Base-by-base conservation (phyloP, 2,113 vertebrate genomes). In the Callipepla californica region DNA sequence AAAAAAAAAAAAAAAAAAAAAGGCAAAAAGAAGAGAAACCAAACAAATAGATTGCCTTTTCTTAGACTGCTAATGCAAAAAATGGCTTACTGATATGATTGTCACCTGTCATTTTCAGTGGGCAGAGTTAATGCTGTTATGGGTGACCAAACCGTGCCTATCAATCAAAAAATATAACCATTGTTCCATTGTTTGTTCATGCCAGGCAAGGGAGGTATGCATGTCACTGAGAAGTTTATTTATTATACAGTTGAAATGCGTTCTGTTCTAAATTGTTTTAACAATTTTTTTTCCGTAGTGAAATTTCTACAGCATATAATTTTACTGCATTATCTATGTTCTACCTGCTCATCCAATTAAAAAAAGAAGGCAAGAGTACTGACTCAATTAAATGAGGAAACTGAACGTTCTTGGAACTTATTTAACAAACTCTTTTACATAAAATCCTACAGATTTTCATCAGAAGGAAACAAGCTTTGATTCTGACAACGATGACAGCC, bases 371-470 rank as follows among this genome's bases (percentile, higher is more conserved):
- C 84, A 68, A 42, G 80, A 91, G 77, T 77, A 74, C 38, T 25
- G 34, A 94, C 36, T 70, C 63, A 93, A 93, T 89, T 91, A 91
- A 85, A 74, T 62, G n/a, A 87, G 67, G 67, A 92, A 85, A 85
- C 32, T 93, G 79, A 59, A 51, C 11, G 0, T 85, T 85, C 81
- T 91, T 79, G 86, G 55, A 83, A 45, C 40, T 55, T 57, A 28
- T 83, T 89, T 95, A 92, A 83, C 34, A 80, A 80, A 44, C 51
- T 83, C 11, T 79, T 91, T 76, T 82, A 61, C 53, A 84, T 61
- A 74, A 94, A 86, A 93, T 67, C 57, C n/a, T 66, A 61, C 57
- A 80, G 65, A 14, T 65, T 72, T 26, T 65, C 70, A 77, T 91
- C 50, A 86, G 57, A 82, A 1, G 2, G 47, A 70, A 34, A 76